Conservation (phyloP, 2,888 invertebrate species). For the Melangyna quadrimaculata region DNA sequence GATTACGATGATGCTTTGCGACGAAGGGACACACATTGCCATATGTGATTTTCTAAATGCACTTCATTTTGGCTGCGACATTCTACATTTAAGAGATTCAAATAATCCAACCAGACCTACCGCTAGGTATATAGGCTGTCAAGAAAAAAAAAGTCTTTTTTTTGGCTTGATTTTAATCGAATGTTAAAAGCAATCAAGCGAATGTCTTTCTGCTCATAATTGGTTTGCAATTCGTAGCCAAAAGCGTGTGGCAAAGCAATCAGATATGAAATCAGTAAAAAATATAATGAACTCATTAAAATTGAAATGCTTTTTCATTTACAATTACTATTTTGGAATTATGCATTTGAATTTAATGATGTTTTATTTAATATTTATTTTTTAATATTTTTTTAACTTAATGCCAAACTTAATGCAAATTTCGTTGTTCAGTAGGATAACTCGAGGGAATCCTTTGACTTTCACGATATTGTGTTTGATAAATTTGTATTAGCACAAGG, state of each 20-base stretch:
- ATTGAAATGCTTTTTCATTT: background rate
- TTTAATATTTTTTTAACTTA: no score
- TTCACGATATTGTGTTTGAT: no score
- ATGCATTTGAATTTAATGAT: background rate
- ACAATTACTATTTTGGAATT: background rate
- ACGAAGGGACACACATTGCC: conserved; percentile 12
- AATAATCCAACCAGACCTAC: background rate
- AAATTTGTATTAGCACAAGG: no score
- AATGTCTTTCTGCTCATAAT: background rate
- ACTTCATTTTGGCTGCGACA: conserved; percentile 58
- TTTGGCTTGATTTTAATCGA: background rate
- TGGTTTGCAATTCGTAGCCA: background rate
- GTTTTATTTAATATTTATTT: no score
- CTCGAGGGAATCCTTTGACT: no score
- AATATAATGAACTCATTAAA: background rate
- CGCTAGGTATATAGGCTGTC: background rate
- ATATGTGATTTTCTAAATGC: conserved; percentile 15
- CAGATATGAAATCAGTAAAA: background rate
- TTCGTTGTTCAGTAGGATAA: no score
- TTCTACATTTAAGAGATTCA: conserved; percentile 10
- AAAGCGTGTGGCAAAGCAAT: background rate
- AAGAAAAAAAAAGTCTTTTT: background rate
- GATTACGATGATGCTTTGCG: background rate
- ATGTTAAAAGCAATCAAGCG: background rate
- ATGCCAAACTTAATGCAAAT: no score